Percentiles rank a stretch among this genome's conserved stretches.
These are phyloP conservation scores for Zootermopsis nevadensis DNA, from an alignment of 2,888 invertebrate genomes.

Conservation along the genomic window DNA sequence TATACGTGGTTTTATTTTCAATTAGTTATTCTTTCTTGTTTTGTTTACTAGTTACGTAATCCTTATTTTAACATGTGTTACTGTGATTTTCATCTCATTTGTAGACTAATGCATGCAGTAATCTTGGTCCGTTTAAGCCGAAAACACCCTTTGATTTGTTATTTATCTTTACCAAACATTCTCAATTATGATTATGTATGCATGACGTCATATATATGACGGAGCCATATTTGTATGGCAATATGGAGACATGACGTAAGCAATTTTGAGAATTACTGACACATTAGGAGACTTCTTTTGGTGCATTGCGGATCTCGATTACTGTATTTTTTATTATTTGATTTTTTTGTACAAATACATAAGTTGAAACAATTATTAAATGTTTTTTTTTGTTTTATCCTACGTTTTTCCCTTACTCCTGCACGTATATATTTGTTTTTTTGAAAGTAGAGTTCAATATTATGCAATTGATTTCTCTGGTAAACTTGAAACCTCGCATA, in stretches of 20 bases:
- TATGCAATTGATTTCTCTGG: no score
- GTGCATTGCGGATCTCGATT: neutral
- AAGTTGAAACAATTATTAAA: slow-evolving; percentile 40
- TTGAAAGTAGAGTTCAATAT: no score
- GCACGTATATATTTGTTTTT: no score
- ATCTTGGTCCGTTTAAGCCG: neutral
- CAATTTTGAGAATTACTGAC: neutral
- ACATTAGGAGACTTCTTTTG: neutral
- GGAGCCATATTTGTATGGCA: neutral
- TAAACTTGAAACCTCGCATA: no score
- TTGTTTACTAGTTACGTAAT: slow-evolving; percentile 31
- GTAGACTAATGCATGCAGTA: neutral
- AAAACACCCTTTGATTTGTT: neutral
- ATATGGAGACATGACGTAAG: neutral
- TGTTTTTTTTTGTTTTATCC: slow-evolving; percentile 45
- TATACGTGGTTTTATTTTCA: neutral
- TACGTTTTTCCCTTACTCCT: neutral
- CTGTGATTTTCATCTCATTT: neutral
- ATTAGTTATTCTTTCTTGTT: slow-evolving; percentile 18
- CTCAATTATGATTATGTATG: neutral
- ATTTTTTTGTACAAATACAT: slow-evolving; percentile 36
- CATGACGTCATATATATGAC: no score
- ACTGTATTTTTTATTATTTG: slow-evolving; percentile 10
- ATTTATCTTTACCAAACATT: neutral
- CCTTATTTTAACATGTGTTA: slow-evolving; percentile 14